Evolutionary conservation across 2,797 vertebrate genomes (phyloP), one percentile per base, ranked within the genome.

Genomic region (Diplodus puntazzo): DNA sequence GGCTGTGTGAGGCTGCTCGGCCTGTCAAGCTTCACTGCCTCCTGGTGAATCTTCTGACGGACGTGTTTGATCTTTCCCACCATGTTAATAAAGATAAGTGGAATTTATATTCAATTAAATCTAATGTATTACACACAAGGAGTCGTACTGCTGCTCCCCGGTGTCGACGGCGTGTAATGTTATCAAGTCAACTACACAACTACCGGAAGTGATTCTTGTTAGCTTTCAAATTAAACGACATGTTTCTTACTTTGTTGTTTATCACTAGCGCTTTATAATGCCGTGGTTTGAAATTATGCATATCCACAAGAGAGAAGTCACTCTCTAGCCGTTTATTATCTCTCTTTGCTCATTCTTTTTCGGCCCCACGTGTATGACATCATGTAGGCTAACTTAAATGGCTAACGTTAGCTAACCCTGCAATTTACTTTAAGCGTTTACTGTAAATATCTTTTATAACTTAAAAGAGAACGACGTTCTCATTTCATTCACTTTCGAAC

Each of bases 61-160:
- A 85, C 85, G 10, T 91, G 90, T 86, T 91, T 95, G 0, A 95
- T 94, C 80, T 96, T 96, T 5, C 95, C 95, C 7, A 95, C 93
- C 94, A 95, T 96, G 12, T 65, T 86, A 2, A 76, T 20, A 2
- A 20, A n/a, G 43, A 10, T 10, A 0, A 21, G 21, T 11, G 5
- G 53, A 48, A 16, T 69, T 74, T 45, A n/a, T 4, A 1, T 48
- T 39, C 1, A 46, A 34, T 49, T 48, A 8, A 30, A 21, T 4
- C 16, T 2, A 1, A 16, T 1, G 1, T 20, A 54, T 13, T n/a
- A 4, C 34, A 34, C 50, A n/a, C 25, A 20, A 20, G 3, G 12
- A 21, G 7, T 1, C 9, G 21, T 5, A 30, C 27, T 17, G 21
- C 7, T 27, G 8, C 50, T 73, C 27, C 27, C 4, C 20, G 54